A percentile compares a stretch with the other conserved stretches of the same genome.
Evolutionary conservation across 37 sponge, comb jelly and placozoan species (phyloP).

Genomic region (Oscarella lobularis): DNA sequence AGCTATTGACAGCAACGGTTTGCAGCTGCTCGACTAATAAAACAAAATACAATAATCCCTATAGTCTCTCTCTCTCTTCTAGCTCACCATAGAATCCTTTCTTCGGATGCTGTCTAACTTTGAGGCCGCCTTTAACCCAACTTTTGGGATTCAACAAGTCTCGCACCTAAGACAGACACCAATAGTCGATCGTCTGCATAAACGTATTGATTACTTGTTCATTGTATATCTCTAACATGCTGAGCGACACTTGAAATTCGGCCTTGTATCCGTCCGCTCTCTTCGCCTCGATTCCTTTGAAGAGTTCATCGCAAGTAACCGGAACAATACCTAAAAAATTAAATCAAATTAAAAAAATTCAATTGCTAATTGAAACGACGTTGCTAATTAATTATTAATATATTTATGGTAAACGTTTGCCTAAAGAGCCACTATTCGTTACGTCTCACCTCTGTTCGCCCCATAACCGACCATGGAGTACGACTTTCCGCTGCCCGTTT

Average conservation of each 20-base stretch:
- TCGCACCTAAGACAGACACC: slow-evolving; percentile 15
- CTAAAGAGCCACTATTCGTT: neutral
- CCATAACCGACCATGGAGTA: slow-evolving; percentile 69
- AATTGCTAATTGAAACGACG: neutral
- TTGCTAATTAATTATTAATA: slow-evolving; percentile 6
- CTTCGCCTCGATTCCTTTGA: slow-evolving; percentile 30
- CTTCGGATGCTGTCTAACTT: slow-evolving; percentile 45
- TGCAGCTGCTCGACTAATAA: slow-evolving; percentile 49
- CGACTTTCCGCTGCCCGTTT: slow-evolving; percentile 64
- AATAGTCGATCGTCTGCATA: neutral
- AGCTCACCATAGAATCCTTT: slow-evolving; percentile 64
- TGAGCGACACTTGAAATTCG: slow-evolving; percentile 41
- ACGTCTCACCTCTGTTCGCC: slow-evolving; percentile 36
- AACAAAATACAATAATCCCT: neutral
- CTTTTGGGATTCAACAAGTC: slow-evolving; percentile 31
- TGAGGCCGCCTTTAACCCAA: slow-evolving; percentile 38
- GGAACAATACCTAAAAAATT: slow-evolving; percentile 49
- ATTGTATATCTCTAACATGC: slow-evolving; percentile 74
- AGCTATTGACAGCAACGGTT: slow-evolving; percentile 28
- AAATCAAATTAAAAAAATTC: too few relatives aligned
- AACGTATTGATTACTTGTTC: slow-evolving; percentile 36
- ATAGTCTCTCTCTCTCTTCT: too few relatives aligned
- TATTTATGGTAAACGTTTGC: neutral
- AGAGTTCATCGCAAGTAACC: slow-evolving; percentile 52
- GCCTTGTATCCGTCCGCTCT: slow-evolving; percentile 2